phyloP scores from a whole-genome alignment of 2,113 vertebrate genomes.

The Gallinago undulata region DNA sequence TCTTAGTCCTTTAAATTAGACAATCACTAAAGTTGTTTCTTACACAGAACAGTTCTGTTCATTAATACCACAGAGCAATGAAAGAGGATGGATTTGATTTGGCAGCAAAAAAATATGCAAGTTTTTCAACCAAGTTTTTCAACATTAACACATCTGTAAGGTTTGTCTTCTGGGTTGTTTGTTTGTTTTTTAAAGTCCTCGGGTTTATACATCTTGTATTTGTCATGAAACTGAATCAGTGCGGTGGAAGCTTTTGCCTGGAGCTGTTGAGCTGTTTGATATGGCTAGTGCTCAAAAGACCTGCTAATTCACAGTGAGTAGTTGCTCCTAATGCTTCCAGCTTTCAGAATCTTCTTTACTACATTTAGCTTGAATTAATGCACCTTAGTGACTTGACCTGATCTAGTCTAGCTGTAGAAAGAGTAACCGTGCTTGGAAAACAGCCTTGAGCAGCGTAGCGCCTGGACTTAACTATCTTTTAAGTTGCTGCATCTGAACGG shows the following conservation, averaged over 20 bases:
- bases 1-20: background rate
- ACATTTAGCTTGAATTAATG: conserved; percentile 14
- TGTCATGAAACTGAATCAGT: background rate
- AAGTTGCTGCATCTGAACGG: background rate
- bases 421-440: background rate
- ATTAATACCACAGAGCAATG: background rate
- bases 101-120: background rate
- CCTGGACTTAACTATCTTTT: background rate
- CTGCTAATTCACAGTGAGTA: background rate
- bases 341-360: conserved; percentile 34
- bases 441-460: background rate
- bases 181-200: background rate
- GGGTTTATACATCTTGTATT: background rate
- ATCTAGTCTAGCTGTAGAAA: background rate
- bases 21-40: background rate
- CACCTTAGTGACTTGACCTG: conserved; percentile 1
- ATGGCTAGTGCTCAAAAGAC: background rate
- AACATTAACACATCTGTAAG: background rate
- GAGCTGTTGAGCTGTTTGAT: background rate
- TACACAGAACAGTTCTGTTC: background rate
- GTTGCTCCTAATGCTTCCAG: conserved; percentile 15
- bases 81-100: background rate
- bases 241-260: background rate
- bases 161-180: background rate
- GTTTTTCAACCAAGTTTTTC: background rate